Evolutionary conservation across 2,888 invertebrate genomes (phyloP).

Genomic region (Habroteleia sp.): DNA sequence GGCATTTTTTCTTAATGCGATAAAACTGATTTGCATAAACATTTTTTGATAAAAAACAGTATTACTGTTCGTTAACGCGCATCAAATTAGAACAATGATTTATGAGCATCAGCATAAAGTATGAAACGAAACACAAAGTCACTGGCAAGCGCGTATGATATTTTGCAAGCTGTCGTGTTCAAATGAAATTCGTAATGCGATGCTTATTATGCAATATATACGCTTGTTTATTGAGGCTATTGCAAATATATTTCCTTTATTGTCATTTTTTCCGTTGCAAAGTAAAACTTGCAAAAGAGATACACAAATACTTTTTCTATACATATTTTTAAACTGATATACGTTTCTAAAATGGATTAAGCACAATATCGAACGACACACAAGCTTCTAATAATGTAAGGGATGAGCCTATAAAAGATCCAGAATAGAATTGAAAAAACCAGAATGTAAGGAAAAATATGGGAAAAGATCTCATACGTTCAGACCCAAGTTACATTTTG

Average conservation of each 20-base stretch:
- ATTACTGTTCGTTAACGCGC: constrained; percentile 12
- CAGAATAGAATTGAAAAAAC: no score
- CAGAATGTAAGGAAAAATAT: no score
- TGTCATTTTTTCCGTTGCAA: neutral
- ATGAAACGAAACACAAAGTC: constrained; percentile 37
- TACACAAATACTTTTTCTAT: no score
- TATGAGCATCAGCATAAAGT: constrained; percentile 4
- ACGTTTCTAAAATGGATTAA: no score
- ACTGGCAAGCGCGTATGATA: constrained; percentile 16
- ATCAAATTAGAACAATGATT: constrained; percentile 30
- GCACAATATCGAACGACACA: no score
- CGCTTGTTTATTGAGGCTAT: constrained; percentile 15
- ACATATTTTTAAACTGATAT: no score
- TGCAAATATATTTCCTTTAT: constrained; percentile 1
- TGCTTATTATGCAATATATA: constrained; percentile 35
- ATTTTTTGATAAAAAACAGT: neutral
- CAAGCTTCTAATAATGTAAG: no score
- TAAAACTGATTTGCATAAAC: constrained; percentile 5
- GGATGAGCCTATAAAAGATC: no score
- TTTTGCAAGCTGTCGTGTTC: constrained; percentile 29
- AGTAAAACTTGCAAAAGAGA: neutral
- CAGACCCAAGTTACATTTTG: no score
- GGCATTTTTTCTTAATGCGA: neutral
- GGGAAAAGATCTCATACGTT: no score
- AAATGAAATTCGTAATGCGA: constrained; percentile 34